Base-by-base conservation (phyloP, 2,888 invertebrate genomes). In the Amorpha juglandis region DNA sequence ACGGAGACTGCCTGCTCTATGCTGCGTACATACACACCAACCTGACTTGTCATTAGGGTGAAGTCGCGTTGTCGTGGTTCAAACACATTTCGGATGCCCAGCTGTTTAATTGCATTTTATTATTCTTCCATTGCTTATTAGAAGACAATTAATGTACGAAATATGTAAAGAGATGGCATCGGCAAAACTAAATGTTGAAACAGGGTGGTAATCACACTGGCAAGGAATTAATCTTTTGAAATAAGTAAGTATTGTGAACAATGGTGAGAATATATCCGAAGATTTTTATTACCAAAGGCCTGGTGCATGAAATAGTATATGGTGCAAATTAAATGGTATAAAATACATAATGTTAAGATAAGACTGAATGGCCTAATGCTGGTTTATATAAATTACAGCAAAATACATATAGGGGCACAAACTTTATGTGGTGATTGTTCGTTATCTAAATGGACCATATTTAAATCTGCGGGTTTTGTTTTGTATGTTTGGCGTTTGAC, bases 1-100 rank as follows among this genome's bases (percentile, higher is more conserved):
- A 98, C 96, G 64, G 97, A 97, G 69, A 98, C 96, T 19, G 96
- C 96, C 88, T 97, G 97, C 86, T 97, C 97, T 75, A 97, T 95
- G 85, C 97, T 97, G 66, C 96, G 95, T 47, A 97, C 97, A 80
- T 97, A 97, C 67, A 97, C 95, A 50, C 96, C 95, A n/a, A 94
- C 88, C 79, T 97, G 96, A 21, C 94, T 93, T 42, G 97, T 97
- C 97, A 97, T 97, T 67, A 95, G 95, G 19, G 95, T 94, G 80
- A 97, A 96, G 89, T 97, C 96, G 3, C 96, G 96, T 70, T 95
- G 95, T 68, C 96, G 94, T 1, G 97, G 97, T 85, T 97, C 97
- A 82, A 98, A 97, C 58, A 97, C 96, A 79, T 96, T 95, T 71
- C 94, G 92, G 71, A 97, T 95, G 50, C 97, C 97, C 76, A 97